Conservation (phyloP, 2,888 invertebrate genomes). For the Clitarchus hookeri region DNA sequence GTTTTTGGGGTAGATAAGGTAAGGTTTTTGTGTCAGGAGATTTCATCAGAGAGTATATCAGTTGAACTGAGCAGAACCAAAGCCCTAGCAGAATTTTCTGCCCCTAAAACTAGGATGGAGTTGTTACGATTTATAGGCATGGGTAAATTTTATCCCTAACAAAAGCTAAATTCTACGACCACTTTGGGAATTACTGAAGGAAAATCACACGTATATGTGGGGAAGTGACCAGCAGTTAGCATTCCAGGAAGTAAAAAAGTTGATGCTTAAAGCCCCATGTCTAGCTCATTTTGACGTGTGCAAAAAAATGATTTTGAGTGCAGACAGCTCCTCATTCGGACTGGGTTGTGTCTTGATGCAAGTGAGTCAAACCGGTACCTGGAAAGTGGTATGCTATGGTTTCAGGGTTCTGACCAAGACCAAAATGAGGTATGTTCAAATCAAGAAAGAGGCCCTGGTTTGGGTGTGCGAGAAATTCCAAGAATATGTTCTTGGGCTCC, state of each 20-base stretch:
- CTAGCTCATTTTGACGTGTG: not conserved
- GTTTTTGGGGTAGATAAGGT: not conserved
- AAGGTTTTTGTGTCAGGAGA: not conserved
- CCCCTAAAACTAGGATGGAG: not conserved
- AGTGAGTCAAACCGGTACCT: not conserved
- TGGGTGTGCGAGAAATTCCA: no score
- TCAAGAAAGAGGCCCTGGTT: no score
- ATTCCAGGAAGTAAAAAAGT: not conserved
- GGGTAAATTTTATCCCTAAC: no score
- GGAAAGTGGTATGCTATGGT: no score
- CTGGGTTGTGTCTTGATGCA: conserved; percentile 4
- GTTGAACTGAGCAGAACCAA: not conserved
- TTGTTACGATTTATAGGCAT: not conserved
- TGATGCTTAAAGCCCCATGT: not conserved
- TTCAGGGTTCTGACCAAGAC: no score
- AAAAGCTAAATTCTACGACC: no score
- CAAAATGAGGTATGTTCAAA: no score
- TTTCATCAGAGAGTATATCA: not conserved
- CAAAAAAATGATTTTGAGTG: not conserved
- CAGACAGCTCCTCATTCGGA: not conserved
- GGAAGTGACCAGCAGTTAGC: not conserved
- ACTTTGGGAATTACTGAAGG: no score
- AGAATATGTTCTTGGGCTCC: no score
- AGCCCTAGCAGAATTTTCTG: not conserved
- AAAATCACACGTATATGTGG: not conserved